phyloP scores from a whole-genome alignment of 1,140 invertebrate genomes.

The Penaeus japonicus region DNA sequence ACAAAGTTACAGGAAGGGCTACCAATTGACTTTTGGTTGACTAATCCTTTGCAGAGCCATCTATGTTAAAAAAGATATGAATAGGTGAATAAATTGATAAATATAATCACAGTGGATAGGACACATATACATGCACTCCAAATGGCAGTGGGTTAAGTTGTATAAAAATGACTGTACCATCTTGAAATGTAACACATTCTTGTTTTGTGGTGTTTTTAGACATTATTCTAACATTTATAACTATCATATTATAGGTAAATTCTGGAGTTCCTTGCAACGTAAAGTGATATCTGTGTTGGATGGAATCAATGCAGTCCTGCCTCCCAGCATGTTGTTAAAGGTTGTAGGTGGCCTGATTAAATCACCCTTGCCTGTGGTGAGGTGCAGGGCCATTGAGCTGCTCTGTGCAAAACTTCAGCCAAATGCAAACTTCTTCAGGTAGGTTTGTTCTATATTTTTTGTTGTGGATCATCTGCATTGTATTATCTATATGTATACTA shows the following conservation, averaged over 20 bases:
- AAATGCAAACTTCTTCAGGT: conserved; percentile 70
- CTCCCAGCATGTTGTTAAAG: conserved; percentile 77
- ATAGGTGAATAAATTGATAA: no score
- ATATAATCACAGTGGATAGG: no score
- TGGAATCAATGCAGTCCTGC: conserved; percentile 76
- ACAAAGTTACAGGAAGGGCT: no score
- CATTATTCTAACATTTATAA: background rate
- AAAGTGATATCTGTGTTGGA: conserved; percentile 59
- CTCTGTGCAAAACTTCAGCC: conserved; percentile 80
- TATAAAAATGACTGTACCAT: background rate
- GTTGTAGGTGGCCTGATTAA: conserved; percentile 77
- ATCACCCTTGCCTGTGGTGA: conserved; percentile 74
- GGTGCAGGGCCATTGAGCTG: conserved; percentile 83
- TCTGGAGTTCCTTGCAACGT: conserved; percentile 46
- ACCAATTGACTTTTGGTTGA: no score
- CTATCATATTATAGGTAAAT: conserved; percentile 1
- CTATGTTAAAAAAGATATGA: no score
- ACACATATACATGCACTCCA: no score
- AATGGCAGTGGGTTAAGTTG: no score
- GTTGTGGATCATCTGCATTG: conserved; percentile 64
- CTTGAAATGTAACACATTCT: background rate
- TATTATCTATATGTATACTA: no score
- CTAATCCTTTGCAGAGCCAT: no score
- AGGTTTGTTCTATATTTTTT: conserved; percentile 68
- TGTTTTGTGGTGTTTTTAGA: no score